Evolutionary conservation across 2,888 invertebrate genomes (phyloP).

Genomic region (Elmis aenea): DNA sequence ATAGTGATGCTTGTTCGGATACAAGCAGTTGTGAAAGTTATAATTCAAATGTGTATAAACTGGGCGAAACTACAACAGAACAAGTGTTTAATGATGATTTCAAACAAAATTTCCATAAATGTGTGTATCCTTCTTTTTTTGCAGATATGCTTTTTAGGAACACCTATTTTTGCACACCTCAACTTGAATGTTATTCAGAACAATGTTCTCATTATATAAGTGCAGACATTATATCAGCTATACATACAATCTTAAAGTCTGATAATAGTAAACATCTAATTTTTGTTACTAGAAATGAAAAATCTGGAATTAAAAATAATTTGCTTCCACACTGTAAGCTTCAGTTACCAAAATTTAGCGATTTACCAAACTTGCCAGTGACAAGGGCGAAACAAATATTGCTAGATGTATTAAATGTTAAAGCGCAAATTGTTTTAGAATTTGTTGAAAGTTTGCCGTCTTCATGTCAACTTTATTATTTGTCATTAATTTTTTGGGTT

Average conservation of each 20-base stretch:
- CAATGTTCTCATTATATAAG: constrained; percentile 57
- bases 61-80: constrained; percentile 5
- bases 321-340: constrained; percentile 17
- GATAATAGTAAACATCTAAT: constrained; percentile 25
- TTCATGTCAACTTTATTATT: constrained; percentile 57
- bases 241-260: constrained; percentile 46
- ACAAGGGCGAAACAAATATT: constrained; percentile 45
- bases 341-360: constrained; percentile 4
- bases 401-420: constrained; percentile 49
- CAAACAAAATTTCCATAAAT: constrained; percentile 55
- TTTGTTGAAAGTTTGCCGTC: constrained; percentile 49
- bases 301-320: constrained; percentile 22
- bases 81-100: constrained; percentile 51
- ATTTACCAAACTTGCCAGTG: constrained; percentile 39
- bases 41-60: too few species aligned
- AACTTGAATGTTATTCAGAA: constrained; percentile 64
- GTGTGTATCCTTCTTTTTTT: constrained; percentile 59
- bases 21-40: constrained; percentile 15
- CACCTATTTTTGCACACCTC: constrained; percentile 62
- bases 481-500: constrained; percentile 57
- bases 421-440: constrained; percentile 39
- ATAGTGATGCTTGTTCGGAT: constrained; percentile 16
- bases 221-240: constrained; percentile 58
- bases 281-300: constrained; percentile 35
- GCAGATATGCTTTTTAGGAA: constrained; percentile 64